These are phyloP conservation scores for Lithobates pipiens DNA, from an alignment of 2,797 vertebrate species.

Conservation along the genomic window DNA sequence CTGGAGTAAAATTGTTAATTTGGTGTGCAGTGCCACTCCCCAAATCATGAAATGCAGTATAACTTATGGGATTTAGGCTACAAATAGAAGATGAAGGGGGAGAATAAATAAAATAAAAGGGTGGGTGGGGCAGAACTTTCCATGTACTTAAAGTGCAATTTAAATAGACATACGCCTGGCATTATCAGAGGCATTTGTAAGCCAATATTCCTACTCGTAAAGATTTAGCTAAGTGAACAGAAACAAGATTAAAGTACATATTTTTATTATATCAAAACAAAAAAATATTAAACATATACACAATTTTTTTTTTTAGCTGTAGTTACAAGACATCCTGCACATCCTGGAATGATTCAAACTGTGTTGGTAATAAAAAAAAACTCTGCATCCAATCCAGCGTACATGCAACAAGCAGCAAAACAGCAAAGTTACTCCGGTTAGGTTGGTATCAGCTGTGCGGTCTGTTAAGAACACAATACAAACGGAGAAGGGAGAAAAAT, in stretches of 20 bases:
- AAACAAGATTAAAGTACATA: neutral
- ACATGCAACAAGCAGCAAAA: conserved; percentile 97
- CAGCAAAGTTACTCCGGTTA: conserved; percentile 87
- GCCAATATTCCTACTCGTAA: no score
- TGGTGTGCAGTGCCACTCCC: no score
- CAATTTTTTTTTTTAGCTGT: conserved; percentile 71
- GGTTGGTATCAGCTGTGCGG: conserved; percentile 85
- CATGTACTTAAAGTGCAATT: no score
- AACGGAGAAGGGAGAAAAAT: conserved; percentile 73
- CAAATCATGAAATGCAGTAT: no score
- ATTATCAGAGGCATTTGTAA: no score
- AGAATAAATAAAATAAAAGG: no score
- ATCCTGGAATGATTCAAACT: conserved; percentile 87
- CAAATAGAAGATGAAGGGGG: no score
- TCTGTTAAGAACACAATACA: conserved; percentile 84
- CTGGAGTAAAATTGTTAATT: no score
- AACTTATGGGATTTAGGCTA: no score
- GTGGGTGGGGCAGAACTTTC: no score
- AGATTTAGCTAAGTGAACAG: neutral
- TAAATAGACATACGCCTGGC: no score
- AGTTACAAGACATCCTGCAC: conserved; percentile 85
- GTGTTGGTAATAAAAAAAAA: conserved; percentile 82
- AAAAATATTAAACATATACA: conserved; percentile 29
- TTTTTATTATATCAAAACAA: conserved; percentile 22
- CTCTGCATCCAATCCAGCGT: conserved; percentile 88